phyloP scores from a whole-genome alignment of 2,888 invertebrate genomes.

The Xylota sylvarum region DNA sequence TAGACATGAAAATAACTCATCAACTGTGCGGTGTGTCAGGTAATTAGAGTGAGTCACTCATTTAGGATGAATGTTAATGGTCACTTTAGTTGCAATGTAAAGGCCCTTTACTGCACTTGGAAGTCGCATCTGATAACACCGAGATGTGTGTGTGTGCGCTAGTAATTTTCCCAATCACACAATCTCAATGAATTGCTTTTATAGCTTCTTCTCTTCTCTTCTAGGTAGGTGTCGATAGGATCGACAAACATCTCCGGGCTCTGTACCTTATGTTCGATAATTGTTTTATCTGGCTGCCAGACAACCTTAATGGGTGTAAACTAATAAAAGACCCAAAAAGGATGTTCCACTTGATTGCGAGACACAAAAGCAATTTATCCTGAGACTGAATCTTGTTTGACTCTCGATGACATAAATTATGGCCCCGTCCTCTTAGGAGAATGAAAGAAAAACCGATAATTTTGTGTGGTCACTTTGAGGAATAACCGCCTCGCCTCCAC shows the following conservation, averaged over 20 bases:
- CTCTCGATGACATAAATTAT: conserved; percentile 70
- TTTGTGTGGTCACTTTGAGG: conserved; percentile 72
- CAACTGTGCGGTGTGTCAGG: conserved; percentile 7
- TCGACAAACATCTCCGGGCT: conserved; percentile 42
- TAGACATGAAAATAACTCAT: conserved; percentile 45
- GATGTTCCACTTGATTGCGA: conserved; percentile 73
- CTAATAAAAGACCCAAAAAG: conserved; percentile 69
- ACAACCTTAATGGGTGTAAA: conserved; percentile 73
- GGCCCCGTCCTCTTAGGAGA: conserved; percentile 21
- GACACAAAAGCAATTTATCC: conserved; percentile 63
- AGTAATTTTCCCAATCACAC: conserved; percentile 15
- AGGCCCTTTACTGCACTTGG: conserved; percentile 32
- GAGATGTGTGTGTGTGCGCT: conserved; percentile 18
- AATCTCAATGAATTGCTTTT: conserved; percentile 42
- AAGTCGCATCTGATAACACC: conserved; percentile 58
- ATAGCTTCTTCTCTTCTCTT: conserved; percentile 24
- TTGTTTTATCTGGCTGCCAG: conserved; percentile 65
- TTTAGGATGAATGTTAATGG: conserved; percentile 44
- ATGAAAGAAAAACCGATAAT: conserved; percentile 33
- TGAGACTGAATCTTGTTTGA: conserved; percentile 66
- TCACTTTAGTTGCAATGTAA: conserved; percentile 25
- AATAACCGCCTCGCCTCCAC: conserved; percentile 42
- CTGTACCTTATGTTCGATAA: conserved; percentile 55
- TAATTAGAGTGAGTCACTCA: conserved; percentile 67
- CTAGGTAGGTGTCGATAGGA: conserved; percentile 54